Conservation (phyloP, 2,113 vertebrate genomes). For the Eclectus roratus region DNA sequence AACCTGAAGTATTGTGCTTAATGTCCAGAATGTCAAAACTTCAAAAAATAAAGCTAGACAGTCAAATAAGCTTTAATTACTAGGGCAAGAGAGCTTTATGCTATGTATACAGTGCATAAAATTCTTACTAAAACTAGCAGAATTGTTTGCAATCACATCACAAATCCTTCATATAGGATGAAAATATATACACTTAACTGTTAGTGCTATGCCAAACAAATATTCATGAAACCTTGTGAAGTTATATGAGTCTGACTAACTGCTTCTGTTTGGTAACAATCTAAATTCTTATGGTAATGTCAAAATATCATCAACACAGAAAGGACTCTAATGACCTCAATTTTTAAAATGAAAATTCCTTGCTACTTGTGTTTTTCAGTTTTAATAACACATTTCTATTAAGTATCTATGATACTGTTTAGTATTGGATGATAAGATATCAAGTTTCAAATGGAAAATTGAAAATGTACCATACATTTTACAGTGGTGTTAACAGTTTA, state of each 20-base stretch:
- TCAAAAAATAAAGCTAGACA: not conserved
- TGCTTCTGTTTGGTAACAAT: not conserved
- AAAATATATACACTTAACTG: not conserved
- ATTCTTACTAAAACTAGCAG: not conserved
- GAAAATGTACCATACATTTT: not conserved
- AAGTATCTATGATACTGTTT: not conserved
- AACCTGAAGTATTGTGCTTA: not conserved
- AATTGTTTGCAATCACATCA: not conserved
- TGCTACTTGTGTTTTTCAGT: not conserved
- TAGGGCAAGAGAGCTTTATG: not conserved
- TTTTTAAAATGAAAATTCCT: not conserved
- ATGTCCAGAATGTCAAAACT: not conserved
- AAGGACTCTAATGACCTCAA: not conserved
- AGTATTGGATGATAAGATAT: not conserved
- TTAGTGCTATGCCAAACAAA: not conserved
- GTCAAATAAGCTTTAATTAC: not conserved
- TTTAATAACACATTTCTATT: not conserved
- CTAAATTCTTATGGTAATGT: not conserved
- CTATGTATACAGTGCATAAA: not conserved
- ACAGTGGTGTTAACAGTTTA: not conserved
- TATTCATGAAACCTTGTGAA: not conserved
- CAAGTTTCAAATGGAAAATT: not conserved
- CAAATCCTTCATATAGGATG: not conserved
- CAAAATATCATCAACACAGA: not conserved
- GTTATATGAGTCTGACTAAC: not conserved